A percentile compares a stretch with the other conserved stretches of the same genome.
Evolutionary conservation across 1,140 invertebrate genomes (phyloP).

Genomic region (Cephus cinctus): DNA sequence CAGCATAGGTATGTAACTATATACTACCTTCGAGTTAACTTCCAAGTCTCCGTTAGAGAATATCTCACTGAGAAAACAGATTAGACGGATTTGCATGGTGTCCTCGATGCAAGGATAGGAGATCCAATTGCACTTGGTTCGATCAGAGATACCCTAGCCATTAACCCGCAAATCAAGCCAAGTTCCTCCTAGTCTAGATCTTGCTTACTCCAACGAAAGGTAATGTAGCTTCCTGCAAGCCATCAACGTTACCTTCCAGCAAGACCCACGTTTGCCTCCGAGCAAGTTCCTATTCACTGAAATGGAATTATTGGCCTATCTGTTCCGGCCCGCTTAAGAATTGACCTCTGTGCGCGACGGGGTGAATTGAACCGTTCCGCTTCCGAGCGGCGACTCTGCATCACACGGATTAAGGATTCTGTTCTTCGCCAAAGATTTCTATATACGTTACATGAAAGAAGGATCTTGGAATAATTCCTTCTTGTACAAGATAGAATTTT

Average conservation of each 20-base stretch:
- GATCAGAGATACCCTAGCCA: too few relatives aligned
- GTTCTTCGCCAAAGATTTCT: too few relatives aligned
- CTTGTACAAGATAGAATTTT: too few relatives aligned
- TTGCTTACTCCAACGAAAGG: not conserved
- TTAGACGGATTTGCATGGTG: too few relatives aligned
- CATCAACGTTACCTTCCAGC: not conserved
- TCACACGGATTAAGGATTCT: constrained; percentile 12
- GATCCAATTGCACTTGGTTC: too few relatives aligned
- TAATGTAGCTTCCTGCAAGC: not conserved
- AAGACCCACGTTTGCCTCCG: not conserved
- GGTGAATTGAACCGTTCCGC: constrained; percentile 11
- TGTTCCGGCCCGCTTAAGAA: constrained; percentile 5
- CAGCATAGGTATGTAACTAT: too few relatives aligned
- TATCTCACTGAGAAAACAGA: not conserved
- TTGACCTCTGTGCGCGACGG: constrained; percentile 9
- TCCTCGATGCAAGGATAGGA: too few relatives aligned
- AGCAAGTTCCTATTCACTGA: not conserved
- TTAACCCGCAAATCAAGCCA: too few relatives aligned
- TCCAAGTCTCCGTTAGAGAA: not conserved
- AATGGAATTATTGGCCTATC: constrained; percentile 11
- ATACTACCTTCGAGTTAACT: too few relatives aligned
- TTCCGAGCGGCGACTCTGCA: constrained; percentile 9
- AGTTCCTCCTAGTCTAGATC: too few relatives aligned
- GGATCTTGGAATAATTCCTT: too few relatives aligned
- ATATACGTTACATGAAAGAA: too few relatives aligned